Percentiles rank a stretch among this genome's conserved stretches.
These are phyloP conservation scores for Coregonus sp. DNA, from an alignment of 2,797 vertebrate genomes.

Conservation along the genomic window DNA sequence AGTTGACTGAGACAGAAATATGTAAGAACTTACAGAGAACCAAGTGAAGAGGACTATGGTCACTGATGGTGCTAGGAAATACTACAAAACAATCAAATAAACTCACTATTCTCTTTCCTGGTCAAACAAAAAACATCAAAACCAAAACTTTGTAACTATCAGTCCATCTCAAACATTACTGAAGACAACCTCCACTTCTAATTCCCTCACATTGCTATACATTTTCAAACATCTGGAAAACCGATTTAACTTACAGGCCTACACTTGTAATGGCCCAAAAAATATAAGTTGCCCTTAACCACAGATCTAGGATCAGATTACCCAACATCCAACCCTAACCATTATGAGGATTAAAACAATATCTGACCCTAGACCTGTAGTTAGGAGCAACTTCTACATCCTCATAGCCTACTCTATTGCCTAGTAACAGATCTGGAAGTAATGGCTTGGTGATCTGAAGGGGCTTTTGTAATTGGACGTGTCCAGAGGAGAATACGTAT, in stretches of 20 bases:
- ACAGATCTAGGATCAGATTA: background rate
- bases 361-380: background rate
- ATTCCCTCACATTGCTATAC: background rate
- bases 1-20: constrained; percentile 14
- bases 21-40: constrained; percentile 2
- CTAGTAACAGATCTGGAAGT: constrained; percentile 85
- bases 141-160: background rate
- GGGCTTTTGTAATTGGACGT: constrained; percentile 82
- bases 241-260: background rate
- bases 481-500: constrained; percentile 60
- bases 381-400: background rate
- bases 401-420: background rate
- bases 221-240: background rate
- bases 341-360: background rate
- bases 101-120: constrained; percentile 9
- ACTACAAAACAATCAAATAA: background rate
- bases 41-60: background rate
- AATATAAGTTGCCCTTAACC: background rate
- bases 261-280: background rate
- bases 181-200: background rate
- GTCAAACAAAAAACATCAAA: constrained; percentile 21
- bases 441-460: constrained; percentile 81
- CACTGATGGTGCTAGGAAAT: constrained; percentile 8
- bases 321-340: background rate
- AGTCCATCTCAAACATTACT: constrained; percentile 1